Evolutionary conservation across 2,113 vertebrate species (phyloP), one percentile per base, ranked within the genome.

Genomic region (Zosterops hypoxanthus): DNA sequence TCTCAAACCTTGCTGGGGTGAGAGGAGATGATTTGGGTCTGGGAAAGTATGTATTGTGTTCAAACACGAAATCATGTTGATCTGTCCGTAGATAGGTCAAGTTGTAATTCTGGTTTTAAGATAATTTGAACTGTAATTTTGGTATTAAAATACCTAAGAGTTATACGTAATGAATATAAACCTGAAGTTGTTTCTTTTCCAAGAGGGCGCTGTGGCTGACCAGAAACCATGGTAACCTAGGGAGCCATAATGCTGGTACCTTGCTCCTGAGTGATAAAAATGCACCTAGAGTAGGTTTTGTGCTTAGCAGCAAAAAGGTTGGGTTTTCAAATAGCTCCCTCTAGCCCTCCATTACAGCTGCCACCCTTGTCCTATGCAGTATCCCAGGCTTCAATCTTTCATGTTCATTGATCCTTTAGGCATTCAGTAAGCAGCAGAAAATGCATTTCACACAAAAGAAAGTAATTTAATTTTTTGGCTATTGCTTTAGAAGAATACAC

Each of bases 221-320:
- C 66, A 70, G 96, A 98, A 98, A 97, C 92, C 98, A 97, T 97
- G 97, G 94, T 92, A 96, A 96, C 94, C 94, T 82, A 69, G 68
- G 82, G 88, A 94, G 85, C 77, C 68, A 55, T 66, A 66, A 71
- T 86, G 71, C 90, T 82, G 72, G 72, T 89, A 88, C 87, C 90
- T 96, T 86, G 79, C 69, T 96, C 90, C 71, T 82, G 86, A 95
- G 72, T 76, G 88, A 92, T 94, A 90, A 96, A 84, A 94, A 75
- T 92, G 93, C 92, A 90, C 36, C 22, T 64, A 81, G 86, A 97
- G 88, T 81, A 96, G 70, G 42, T 80, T 96, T 94, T 83, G 91
- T 60, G 85, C 84, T 94, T 96, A 92, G 82, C 87, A 97, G 96
- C 92, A 95, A 86, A 85, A 63, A 29, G 34, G 24, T 21, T 29